A percentile compares a stretch with the other conserved stretches of the same genome.
These are phyloP conservation scores for Torymus tubicola DNA, from an alignment of 2,888 invertebrate species.

Conservation along the genomic window DNA sequence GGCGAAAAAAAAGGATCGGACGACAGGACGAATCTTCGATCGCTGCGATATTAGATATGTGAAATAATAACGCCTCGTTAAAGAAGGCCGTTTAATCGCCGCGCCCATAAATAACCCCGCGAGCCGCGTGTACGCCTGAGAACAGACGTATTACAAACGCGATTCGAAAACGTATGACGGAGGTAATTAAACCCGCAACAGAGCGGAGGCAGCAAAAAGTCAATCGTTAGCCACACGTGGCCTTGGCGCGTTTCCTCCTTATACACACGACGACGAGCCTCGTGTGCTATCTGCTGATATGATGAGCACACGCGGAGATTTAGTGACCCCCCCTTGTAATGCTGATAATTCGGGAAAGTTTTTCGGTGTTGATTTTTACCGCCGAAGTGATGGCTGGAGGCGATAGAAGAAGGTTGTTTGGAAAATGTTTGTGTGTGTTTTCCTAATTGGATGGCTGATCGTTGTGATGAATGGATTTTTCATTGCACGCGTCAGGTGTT, in stretches of 20 bases:
- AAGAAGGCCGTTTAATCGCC: constrained; percentile 25
- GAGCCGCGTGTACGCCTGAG: neutral
- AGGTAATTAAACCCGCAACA: neutral
- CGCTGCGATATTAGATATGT: constrained; percentile 28
- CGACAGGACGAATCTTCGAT: neutral
- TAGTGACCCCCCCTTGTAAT: too few relatives aligned
- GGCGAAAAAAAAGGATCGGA: constrained; percentile 26
- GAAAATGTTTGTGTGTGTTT: too few relatives aligned
- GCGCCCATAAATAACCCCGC: constrained; percentile 30
- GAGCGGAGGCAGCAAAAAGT: constrained; percentile 24
- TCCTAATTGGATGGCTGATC: too few relatives aligned
- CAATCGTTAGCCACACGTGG: constrained; percentile 4
- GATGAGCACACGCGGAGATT: neutral
- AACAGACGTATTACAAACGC: constrained; percentile 11
- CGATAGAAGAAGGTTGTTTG: too few relatives aligned
- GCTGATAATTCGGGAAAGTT: too few relatives aligned
- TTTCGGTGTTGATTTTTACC: too few relatives aligned
- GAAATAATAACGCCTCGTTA: constrained; percentile 45
- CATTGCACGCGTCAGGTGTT: too few relatives aligned
- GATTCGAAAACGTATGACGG: constrained; percentile 42
- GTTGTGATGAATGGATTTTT: too few relatives aligned
- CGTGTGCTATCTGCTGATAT: neutral
- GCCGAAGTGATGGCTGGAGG: too few relatives aligned
- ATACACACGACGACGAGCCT: too few relatives aligned
- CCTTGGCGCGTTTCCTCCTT: constrained; percentile 31